Conservation (phyloP, 1,140 invertebrate genomes). For the Colletes latitarsis region DNA sequence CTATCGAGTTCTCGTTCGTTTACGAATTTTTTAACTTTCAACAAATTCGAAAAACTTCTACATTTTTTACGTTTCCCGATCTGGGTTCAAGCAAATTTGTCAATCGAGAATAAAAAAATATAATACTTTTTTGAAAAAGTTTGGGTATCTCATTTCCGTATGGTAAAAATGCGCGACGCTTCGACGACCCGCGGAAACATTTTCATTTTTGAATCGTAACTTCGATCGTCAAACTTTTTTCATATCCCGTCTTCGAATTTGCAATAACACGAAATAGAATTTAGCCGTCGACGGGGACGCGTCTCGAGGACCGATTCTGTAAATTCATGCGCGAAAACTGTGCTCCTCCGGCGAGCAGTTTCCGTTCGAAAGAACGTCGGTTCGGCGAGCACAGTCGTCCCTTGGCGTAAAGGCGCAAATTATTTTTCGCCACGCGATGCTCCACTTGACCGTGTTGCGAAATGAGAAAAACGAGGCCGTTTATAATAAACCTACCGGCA, state of each 20-base stretch:
- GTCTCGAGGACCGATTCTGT: background rate
- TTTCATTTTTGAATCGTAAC: no score
- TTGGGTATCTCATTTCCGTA: no score
- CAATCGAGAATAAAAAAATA: no score
- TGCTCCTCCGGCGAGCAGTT: background rate
- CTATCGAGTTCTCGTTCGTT: no score
- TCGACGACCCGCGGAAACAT: no score
- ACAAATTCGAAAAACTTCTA: no score
- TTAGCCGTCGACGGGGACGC: background rate
- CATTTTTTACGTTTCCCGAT: no score
- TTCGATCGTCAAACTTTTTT: slow-evolving; percentile 18
- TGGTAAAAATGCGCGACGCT: no score
- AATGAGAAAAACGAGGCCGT: slow-evolving; percentile 68
- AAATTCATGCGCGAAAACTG: background rate
- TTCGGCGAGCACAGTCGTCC: slow-evolving; percentile 1
- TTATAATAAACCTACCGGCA: slow-evolving; percentile 66
- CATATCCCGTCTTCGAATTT: slow-evolving; percentile 9
- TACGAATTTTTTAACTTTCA: no score
- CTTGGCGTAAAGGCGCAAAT: slow-evolving; percentile 54
- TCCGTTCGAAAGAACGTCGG: slow-evolving; percentile 9
- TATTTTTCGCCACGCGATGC: slow-evolving; percentile 64
- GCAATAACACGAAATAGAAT: background rate
- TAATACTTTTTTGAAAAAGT: no score
- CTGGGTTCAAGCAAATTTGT: no score
- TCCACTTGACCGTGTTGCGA: slow-evolving; percentile 63